phyloP scores from a whole-genome alignment of 2,797 vertebrate species.

The Microctenopoma steveboyesi region DNA sequence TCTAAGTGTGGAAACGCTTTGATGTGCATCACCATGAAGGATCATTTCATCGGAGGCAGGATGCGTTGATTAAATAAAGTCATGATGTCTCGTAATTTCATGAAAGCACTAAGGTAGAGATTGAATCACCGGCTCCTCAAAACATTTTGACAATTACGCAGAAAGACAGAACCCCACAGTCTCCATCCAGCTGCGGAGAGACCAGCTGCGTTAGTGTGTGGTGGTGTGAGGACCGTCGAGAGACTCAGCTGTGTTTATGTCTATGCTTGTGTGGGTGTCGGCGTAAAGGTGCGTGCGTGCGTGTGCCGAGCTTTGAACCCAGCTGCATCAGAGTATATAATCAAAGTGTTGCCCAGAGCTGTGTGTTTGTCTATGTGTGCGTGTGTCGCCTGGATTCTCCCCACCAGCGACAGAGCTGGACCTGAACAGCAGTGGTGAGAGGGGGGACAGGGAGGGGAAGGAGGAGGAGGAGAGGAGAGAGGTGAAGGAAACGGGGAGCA shows the following conservation, averaged over 20 bases:
- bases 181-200: slow-evolving; percentile 47
- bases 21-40: slow-evolving; percentile 14
- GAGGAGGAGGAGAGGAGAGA: slow-evolving; percentile 43
- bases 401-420: slow-evolving; percentile 76
- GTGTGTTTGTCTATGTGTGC: slow-evolving; percentile 37
- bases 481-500: slow-evolving; percentile 51
- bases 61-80: slow-evolving; percentile 39
- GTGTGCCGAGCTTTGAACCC: slow-evolving; percentile 31
- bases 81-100: slow-evolving; percentile 25
- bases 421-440: slow-evolving; percentile 71
- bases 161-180: slow-evolving; percentile 34
- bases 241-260: slow-evolving; percentile 51
- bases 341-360: slow-evolving; percentile 54
- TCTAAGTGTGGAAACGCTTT: slow-evolving; percentile 19
- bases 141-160: slow-evolving; percentile 22
- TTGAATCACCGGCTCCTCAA: slow-evolving; percentile 33
- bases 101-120: slow-evolving; percentile 24
- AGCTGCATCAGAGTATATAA: slow-evolving; percentile 60
- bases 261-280: slow-evolving; percentile 37
- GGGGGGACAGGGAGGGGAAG: slow-evolving; percentile 66
- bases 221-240: slow-evolving; percentile 36
- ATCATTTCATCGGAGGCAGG: slow-evolving; percentile 21
- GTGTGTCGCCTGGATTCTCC: slow-evolving; percentile 63
- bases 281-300: slow-evolving; percentile 26
- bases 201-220: slow-evolving; percentile 59